phyloP scores from a whole-genome alignment of 2,113 vertebrate species.

The Eubucco bourcierii region DNA sequence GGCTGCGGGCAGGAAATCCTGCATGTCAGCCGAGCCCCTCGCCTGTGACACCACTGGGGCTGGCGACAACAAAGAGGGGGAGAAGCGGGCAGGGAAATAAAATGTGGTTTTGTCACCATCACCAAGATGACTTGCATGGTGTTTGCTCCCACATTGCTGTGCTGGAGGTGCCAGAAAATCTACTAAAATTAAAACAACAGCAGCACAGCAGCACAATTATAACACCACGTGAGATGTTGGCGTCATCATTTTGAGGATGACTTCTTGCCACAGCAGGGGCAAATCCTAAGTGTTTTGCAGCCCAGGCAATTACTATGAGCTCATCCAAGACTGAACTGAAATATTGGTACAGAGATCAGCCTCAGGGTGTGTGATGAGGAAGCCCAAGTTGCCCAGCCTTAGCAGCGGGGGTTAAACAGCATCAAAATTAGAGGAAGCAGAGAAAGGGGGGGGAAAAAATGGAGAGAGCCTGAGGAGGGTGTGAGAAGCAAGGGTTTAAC shows the following conservation, averaged over 20 bases:
- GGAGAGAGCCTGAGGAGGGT: constrained; percentile 14
- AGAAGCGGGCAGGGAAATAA: neutral
- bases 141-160: neutral
- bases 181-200: neutral
- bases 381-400: neutral
- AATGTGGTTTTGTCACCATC: constrained; percentile 1
- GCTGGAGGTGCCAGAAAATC: constrained; percentile 40
- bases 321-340: neutral
- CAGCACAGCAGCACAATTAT: too few relatives aligned
- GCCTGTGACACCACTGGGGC: neutral
- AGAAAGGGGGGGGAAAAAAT: neutral
- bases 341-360: neutral
- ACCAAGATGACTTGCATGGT: neutral
- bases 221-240: too few relatives aligned
- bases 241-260: too few relatives aligned
- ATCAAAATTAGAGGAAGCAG: neutral
- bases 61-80: neutral
- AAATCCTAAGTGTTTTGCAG: too few relatives aligned
- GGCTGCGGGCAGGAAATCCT: constrained; percentile 32
- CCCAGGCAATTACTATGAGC: accelerated
- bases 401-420: neutral
- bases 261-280: too few relatives aligned
- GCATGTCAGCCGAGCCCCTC: constrained; percentile 34
- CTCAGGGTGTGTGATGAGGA: neutral
- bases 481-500: constrained; percentile 32